Evolutionary conservation across 2,888 invertebrate species (phyloP), one percentile per base, ranked within the genome.

Genomic region (Folsomia manolachei): DNA sequence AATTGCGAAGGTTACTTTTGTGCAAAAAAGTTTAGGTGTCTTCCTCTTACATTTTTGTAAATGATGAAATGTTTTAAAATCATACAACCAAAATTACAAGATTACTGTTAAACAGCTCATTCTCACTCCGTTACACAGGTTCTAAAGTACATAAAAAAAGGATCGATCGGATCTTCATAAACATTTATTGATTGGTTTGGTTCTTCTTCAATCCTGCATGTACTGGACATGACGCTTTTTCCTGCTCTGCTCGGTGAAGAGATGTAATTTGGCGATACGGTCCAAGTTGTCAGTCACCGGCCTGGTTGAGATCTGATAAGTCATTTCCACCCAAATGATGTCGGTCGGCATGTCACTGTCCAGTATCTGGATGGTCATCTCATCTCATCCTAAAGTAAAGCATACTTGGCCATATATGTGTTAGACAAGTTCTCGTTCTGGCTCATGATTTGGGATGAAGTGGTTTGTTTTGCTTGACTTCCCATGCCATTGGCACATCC

Each of bases 381-480:
- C 14, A n/a, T n/a, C n/a, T n/a, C n/a, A n/a, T n/a, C n/a, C n/a
- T n/a, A n/a, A n/a, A n/a, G n/a, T n/a, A n/a, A n/a, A n/a, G n/a
- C n/a, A n/a, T n/a, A n/a, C n/a, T n/a, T n/a, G n/a, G n/a, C n/a
- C n/a, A n/a, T n/a, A n/a, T n/a, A n/a, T n/a, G n/a, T n/a, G n/a
- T n/a, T n/a, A 39, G 14, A 39, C 39, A 4, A 14, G 4, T 39
- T 14, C 7, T 39, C 39, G 39, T 39, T 39, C 39, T 14, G 14
- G 7, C 14, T 14, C 39, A 39, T 14, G 7, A 39, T 39, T 14
- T 4, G 39, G 39, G n/a, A 56, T 56, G 56, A 56, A 56, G 56
- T 56, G 56, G 56, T 56, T 56, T 56, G 56, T 21, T 56, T 56
- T 56, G 56, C 56, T 56, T 21, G 19, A 56, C 4, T 56, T 56